phyloP scores from a whole-genome alignment of 2,797 vertebrate genomes.

The Adrianichthys oophorus region DNA sequence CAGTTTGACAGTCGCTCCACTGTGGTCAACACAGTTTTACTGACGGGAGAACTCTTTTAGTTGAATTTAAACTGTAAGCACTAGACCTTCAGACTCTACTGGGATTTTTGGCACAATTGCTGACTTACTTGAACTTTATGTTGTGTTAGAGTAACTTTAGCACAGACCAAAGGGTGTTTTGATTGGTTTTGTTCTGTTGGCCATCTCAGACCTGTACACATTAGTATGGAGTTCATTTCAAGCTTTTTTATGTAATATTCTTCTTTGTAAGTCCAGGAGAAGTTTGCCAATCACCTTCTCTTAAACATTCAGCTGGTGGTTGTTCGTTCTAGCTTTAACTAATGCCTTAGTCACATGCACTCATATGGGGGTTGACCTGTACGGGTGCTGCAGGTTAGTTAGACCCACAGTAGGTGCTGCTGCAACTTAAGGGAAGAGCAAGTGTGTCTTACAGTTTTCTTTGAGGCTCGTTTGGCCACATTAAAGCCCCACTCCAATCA shows the following conservation, averaged over 20 bases:
- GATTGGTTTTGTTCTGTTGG: constrained; percentile 48
- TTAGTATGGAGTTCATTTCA: constrained; percentile 60
- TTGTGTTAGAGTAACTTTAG: constrained; percentile 60
- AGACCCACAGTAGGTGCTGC: too few relatives aligned
- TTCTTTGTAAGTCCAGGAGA: constrained; percentile 69
- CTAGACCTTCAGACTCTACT: constrained; percentile 4
- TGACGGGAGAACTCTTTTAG: too few relatives aligned
- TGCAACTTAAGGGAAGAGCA: too few relatives aligned
- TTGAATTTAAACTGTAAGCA: too few relatives aligned
- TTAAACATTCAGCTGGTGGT: constrained; percentile 73
- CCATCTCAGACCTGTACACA: constrained; percentile 59
- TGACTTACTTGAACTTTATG: constrained; percentile 44
- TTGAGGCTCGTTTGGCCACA: too few relatives aligned
- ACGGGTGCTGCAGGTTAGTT: too few relatives aligned
- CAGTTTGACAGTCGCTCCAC: constrained; percentile 26
- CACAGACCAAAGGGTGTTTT: constrained; percentile 42
- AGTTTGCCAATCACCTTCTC: constrained; percentile 64
- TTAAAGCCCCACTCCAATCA: too few relatives aligned
- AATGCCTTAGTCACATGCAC: too few relatives aligned
- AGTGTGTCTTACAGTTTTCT: too few relatives aligned
- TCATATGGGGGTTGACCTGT: too few relatives aligned
- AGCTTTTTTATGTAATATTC: constrained; percentile 63
- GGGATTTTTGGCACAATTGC: constrained; percentile 37
- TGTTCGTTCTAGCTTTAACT: constrained; percentile 63
- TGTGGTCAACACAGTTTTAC: constrained; percentile 7